Percentiles rank a stretch among this genome's conserved stretches.
Evolutionary conservation across 1,140 invertebrate genomes (phyloP).

Genomic region (Papilio polytes): DNA sequence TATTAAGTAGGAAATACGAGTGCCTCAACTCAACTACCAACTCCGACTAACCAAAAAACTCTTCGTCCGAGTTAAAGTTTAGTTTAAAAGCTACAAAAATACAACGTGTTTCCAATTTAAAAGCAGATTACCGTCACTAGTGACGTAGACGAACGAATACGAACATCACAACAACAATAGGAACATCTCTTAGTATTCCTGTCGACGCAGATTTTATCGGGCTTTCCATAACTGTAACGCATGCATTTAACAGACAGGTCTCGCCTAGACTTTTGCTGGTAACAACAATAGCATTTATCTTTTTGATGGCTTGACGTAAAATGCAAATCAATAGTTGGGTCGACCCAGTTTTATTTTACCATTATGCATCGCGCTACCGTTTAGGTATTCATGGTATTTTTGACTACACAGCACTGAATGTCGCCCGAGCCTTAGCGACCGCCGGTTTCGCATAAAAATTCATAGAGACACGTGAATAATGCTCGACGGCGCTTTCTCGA

Average conservation of each 20-base stretch:
- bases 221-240: conserved; percentile 57
- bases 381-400: conserved; percentile 56
- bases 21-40: conserved; percentile 47
- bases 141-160: conserved; percentile 49
- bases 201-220: conserved; percentile 64
- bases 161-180: conserved; percentile 64
- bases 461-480: conserved; percentile 59
- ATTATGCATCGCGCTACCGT: conserved; percentile 64
- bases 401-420: conserved; percentile 52
- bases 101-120: conserved; percentile 30
- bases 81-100: not conserved
- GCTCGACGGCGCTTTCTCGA: conserved; percentile 48
- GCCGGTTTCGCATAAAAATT: conserved; percentile 67
- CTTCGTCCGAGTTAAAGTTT: conserved; percentile 25
- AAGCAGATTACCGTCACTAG: not conserved
- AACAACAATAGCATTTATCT: conserved; percentile 65
- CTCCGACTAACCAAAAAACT: conserved; percentile 46
- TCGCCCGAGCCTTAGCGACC: conserved; percentile 50
- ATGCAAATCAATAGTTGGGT: conserved; percentile 81
- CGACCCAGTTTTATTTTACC: conserved; percentile 76
- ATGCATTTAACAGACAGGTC: conserved; percentile 63
- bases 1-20: conserved; percentile 71
- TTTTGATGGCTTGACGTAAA: conserved; percentile 70
- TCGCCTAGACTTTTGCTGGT: conserved; percentile 69
- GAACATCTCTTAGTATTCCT: conserved; percentile 74